Percentiles rank a stretch among this genome's conserved stretches.
Conservation (phyloP, 2,797 vertebrate genomes). For the Bovichtus variegatus region DNA sequence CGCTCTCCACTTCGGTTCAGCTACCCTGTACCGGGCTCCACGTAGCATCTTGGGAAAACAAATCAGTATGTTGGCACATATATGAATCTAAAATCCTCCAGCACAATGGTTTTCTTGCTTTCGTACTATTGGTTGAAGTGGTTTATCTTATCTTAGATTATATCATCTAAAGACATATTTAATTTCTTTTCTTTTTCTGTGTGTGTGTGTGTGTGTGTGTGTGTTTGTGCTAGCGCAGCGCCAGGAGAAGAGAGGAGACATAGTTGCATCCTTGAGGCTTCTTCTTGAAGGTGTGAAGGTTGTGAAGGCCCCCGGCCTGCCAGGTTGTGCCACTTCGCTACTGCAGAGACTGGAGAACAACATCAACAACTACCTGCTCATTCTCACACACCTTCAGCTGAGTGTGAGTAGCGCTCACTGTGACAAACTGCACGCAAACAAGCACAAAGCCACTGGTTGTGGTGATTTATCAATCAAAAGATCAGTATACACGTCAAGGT, state of each 20-base stretch:
- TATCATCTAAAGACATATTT: not conserved
- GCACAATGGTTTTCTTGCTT: not conserved
- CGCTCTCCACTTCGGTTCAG: constrained; percentile 67
- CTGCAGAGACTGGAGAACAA: constrained; percentile 78
- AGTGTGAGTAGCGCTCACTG: constrained; percentile 61
- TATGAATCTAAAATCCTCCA: constrained; percentile 33
- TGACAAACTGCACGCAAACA: constrained; percentile 20
- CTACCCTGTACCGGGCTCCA: constrained; percentile 78
- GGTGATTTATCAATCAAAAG: constrained; percentile 19
- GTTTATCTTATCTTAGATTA: not conserved
- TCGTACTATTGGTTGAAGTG: not conserved
- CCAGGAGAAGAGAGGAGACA: constrained; percentile 77
- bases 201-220: not conserved
- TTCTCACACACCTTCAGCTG: constrained; percentile 75
- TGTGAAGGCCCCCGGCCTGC: constrained; percentile 46
- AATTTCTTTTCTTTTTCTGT: constrained; percentile 10
- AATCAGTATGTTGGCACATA: constrained; percentile 75
- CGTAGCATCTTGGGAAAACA: constrained; percentile 78
- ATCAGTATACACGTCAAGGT: not conserved
- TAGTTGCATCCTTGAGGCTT: constrained; percentile 74
- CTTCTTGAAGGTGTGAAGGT: constrained; percentile 71
- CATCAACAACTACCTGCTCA: constrained; percentile 80
- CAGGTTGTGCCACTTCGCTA: constrained; percentile 66
- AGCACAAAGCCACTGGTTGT: not conserved
- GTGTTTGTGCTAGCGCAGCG: constrained; percentile 56